Percentiles rank a stretch among this genome's conserved stretches.
These are phyloP conservation scores for Noctilio leporinus DNA, from an alignment of 2,113 vertebrate genomes.

Conservation along the genomic window DNA sequence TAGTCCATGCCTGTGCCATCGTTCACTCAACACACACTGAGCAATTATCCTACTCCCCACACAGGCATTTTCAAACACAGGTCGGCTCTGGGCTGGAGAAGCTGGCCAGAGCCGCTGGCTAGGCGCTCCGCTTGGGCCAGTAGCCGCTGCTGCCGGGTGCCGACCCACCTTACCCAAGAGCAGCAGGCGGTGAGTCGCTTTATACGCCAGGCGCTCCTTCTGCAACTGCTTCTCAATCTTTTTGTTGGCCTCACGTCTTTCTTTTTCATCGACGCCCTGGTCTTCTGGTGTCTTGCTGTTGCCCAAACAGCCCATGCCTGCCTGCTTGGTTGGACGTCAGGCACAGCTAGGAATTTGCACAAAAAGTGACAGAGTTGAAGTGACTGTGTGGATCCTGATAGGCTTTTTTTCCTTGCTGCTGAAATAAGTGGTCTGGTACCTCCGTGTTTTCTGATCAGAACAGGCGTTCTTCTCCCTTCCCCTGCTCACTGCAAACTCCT, in stretches of 20 bases:
- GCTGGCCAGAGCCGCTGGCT: not conserved
- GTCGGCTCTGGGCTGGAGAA: not conserved
- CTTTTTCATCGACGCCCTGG: slow-evolving; percentile 98
- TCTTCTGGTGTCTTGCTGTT: slow-evolving; percentile 96
- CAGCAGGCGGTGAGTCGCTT: slow-evolving; percentile 96
- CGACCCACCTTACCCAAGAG: slow-evolving; percentile 89
- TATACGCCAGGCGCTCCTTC: slow-evolving; percentile 95
- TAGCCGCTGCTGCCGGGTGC: not conserved
- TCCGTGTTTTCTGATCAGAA: slow-evolving; percentile 52
- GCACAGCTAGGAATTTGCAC: slow-evolving; percentile 32
- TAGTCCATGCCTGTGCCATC: slow-evolving; percentile 26
- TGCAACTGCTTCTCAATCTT: slow-evolving; percentile 98
- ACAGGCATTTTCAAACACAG: not conserved
- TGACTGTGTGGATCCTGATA: slow-evolving; percentile 48
- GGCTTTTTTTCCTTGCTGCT: slow-evolving; percentile 67
- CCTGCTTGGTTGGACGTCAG: slow-evolving; percentile 62
- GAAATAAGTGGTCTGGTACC: slow-evolving; percentile 73
- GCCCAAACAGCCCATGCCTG: slow-evolving; percentile 96
- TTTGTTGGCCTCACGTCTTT: slow-evolving; percentile 97
- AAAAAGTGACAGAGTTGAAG: not conserved
- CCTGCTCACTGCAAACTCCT: not conserved
- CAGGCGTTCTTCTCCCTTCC: slow-evolving; percentile 54
- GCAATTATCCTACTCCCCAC: not conserved
- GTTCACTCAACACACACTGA: slow-evolving; percentile 22
- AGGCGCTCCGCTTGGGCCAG: not conserved